Percentiles rank a stretch among this genome's conserved stretches.
These are phyloP conservation scores for Artibeus lituratus DNA, from an alignment of 2,797 vertebrate genomes.

Conservation along the genomic window DNA sequence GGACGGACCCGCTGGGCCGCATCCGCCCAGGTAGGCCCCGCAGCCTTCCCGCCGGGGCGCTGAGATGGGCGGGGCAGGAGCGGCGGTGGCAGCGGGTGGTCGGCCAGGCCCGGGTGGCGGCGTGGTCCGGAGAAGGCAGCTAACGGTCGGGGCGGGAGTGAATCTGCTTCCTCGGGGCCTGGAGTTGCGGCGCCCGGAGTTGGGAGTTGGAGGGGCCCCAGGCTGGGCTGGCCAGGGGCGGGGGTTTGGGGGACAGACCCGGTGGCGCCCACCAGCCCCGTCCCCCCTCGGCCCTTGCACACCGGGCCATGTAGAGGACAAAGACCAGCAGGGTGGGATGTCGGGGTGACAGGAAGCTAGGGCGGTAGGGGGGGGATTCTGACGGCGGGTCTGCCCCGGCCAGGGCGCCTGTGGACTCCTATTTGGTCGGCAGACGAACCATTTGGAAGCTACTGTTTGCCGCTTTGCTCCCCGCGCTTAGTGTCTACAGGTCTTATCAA, in stretches of 20 bases:
- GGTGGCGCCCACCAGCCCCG: too few relatives aligned
- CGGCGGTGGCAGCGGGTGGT: too few relatives aligned
- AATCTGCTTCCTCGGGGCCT: not conserved
- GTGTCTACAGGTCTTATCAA: not conserved
- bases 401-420: not conserved
- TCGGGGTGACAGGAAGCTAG: not conserved
- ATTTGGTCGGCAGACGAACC: not conserved
- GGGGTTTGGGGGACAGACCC: not conserved
- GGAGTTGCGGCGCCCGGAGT: not conserved
- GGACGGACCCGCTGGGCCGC: not conserved
- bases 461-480: not conserved
- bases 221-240: not conserved
- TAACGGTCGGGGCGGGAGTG: not conserved
- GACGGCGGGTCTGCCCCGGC: not conserved
- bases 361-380: not conserved
- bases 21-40: not conserved
- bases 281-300: not conserved
- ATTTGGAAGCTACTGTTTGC: not conserved
- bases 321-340: not conserved
- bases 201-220: not conserved
- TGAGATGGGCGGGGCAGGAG: not conserved
- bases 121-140: not conserved
- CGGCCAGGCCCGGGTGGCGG: not conserved
- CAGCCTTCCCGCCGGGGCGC: accelerated
- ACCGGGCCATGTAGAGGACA: not conserved